Conservation (phyloP, 2,113 vertebrate species). For the Dermatemys mawii region DNA sequence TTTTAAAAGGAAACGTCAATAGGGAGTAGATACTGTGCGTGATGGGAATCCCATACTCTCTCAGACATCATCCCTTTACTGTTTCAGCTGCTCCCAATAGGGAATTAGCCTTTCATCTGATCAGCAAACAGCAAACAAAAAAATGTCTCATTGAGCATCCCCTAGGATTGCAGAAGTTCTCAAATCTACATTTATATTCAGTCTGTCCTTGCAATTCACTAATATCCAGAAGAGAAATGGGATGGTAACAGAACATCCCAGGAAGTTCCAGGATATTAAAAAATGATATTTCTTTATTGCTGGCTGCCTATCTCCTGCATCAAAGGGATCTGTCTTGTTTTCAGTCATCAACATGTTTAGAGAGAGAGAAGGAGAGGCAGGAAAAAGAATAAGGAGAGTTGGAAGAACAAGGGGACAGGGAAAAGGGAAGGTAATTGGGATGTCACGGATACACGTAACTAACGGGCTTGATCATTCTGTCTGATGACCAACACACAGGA, state of each 20-base stretch:
- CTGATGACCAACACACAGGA: background rate
- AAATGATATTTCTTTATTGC: background rate
- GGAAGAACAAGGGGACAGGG: background rate
- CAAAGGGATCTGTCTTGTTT: background rate
- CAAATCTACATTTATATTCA: background rate
- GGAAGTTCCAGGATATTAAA: background rate
- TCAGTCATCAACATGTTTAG: background rate
- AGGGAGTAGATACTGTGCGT: background rate
- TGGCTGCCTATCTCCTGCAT: background rate
- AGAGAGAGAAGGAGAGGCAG: background rate
- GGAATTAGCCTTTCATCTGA: slow-evolving; percentile 4
- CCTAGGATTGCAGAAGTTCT: background rate
- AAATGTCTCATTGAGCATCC: background rate
- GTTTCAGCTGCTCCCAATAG: background rate
- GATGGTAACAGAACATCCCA: background rate
- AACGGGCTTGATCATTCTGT: background rate
- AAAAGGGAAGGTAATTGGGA: background rate
- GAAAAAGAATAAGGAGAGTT: background rate
- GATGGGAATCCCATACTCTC: background rate
- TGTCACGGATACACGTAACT: background rate
- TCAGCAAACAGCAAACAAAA: background rate
- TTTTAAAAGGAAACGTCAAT: slow-evolving; percentile 11
- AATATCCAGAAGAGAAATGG: background rate
- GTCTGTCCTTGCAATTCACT: background rate
- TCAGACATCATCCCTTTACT: background rate